Percentiles rank a stretch among this genome's conserved stretches.
Evolutionary conservation across 2,888 invertebrate species (phyloP).

Genomic region (Keiferia lycopersicella): DNA sequence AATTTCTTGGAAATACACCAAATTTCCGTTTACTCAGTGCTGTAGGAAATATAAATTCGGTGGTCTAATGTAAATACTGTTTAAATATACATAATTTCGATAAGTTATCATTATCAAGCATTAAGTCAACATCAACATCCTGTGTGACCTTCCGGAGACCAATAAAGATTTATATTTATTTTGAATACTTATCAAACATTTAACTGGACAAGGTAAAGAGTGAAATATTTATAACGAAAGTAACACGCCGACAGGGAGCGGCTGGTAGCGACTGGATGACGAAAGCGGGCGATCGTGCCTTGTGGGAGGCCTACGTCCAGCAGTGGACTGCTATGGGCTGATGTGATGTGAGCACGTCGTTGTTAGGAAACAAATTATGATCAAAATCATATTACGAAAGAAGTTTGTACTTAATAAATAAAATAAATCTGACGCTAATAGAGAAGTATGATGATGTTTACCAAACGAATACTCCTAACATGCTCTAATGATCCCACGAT

Average conservation of each 20-base stretch:
- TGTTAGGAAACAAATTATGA: too few species aligned
- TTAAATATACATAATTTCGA: constrained; percentile 31
- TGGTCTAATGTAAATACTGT: constrained; percentile 31
- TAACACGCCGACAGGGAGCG: too few species aligned
- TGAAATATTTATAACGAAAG: too few species aligned
- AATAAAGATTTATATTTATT: constrained; percentile 22
- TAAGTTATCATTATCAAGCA: constrained; percentile 36
- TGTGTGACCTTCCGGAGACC: constrained; percentile 30
- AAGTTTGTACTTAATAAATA: background rate
- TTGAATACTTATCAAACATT: background rate
- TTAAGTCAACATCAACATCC: constrained; percentile 39
- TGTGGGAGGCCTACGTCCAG: too few species aligned
- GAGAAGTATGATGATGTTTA: too few species aligned
- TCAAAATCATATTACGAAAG: background rate
- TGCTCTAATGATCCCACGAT: constrained; percentile 9
- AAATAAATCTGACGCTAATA: too few species aligned
- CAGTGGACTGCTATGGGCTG: too few species aligned
- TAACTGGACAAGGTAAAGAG: constrained; percentile 9
- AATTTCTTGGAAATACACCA: constrained; percentile 12
- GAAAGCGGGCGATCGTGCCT: too few species aligned
- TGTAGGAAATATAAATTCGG: constrained; percentile 30
- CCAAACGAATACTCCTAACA: too few species aligned
- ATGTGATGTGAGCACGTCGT: too few species aligned
- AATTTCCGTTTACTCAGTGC: constrained; percentile 24
- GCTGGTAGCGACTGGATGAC: too few species aligned